A percentile compares a stretch with the other conserved stretches of the same genome.
These are phyloP conservation scores for Achatina immaculata DNA, from an alignment of 1,140 invertebrate genomes.

Conservation along the genomic window DNA sequence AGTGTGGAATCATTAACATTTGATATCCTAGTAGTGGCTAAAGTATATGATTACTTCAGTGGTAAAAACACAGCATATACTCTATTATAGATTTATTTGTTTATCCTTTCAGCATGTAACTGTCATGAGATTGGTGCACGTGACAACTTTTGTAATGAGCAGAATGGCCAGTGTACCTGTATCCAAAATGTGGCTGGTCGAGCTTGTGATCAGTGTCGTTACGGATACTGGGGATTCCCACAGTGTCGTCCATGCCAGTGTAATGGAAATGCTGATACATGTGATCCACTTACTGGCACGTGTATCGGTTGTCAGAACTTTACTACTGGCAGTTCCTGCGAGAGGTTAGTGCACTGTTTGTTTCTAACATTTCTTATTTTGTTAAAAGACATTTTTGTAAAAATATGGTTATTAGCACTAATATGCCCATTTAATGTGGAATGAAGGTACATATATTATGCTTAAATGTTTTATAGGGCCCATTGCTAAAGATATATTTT, in stretches of 20 bases:
- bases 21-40: too few species aligned
- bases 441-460: too few species aligned
- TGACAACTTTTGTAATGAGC: slow-evolving; percentile 94
- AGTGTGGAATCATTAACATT: too few species aligned
- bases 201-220: slow-evolving; percentile 77
- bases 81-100: not conserved
- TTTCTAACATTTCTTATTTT: not conserved
- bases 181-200: slow-evolving; percentile 90
- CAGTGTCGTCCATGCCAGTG: slow-evolving; percentile 95
- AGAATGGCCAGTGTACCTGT: slow-evolving; percentile 94
- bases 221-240: slow-evolving; percentile 81
- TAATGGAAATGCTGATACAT: slow-evolving; percentile 95
- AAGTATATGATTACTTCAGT: not conserved
- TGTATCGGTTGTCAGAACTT: slow-evolving; percentile 91
- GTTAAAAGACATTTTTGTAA: too few species aligned
- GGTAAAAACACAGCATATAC: not conserved
- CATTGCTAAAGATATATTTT: too few species aligned
- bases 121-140: slow-evolving; percentile 94
- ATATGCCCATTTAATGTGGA: too few species aligned
- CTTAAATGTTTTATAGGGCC: too few species aligned
- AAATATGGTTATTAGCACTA: too few species aligned
- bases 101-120: slow-evolving; percentile 82
- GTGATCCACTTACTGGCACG: slow-evolving; percentile 90
- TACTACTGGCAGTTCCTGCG: slow-evolving; percentile 90
- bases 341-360: slow-evolving; percentile 75